Evolutionary conservation across 2,797 vertebrate genomes (phyloP), one percentile per base, ranked within the genome.

Genomic region (Microcaecilia unicolor): DNA sequence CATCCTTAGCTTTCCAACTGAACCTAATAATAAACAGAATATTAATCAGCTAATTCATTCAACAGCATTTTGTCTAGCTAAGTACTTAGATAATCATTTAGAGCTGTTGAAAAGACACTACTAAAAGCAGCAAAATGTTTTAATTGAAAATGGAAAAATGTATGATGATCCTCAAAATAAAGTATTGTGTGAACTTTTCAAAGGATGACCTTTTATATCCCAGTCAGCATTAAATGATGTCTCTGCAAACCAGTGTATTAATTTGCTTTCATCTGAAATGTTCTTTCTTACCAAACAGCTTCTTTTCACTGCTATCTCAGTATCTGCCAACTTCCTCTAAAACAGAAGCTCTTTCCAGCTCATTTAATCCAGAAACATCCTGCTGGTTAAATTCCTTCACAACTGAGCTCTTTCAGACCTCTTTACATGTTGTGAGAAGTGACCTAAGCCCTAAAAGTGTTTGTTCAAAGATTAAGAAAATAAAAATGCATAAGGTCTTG

Each of bases 301-400:
- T 60, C 25, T 48, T 46, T 37, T 37, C 25, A n/a, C 26, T 59
- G 32, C 1, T 4, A 49, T 34, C 48, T 67, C 64, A 4, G 5
- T 44, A 43, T 61, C 26, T 31, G 17, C 24, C 57, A 37, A 29
- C 12, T 48, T 19, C 47, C 31, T 36, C 5, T 44, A 39, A 43
- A 59, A 59, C 51, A 61, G 48, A 37, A 62, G 10, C 18, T 22
- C 22, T 61, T 51, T 64, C 37, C 41, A 46, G 23, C 27, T 64
- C 44, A 7, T 6, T 28, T 55, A 56, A 15, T 20, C 10, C 34
- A 55, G 35, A 64, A 72, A 47, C 13, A 44, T 2, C 31, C 40
- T 51, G 14, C 51, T 66, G 32, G 31, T 66, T 26, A 7, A 42
- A 46, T 32, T 15, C 21, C 23, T 44, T 47, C 40, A 31, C 14